Percentiles rank a stretch among this genome's conserved stretches.
Evolutionary conservation across 1,140 invertebrate species (phyloP).

Genomic region (Littorina saxatilis): DNA sequence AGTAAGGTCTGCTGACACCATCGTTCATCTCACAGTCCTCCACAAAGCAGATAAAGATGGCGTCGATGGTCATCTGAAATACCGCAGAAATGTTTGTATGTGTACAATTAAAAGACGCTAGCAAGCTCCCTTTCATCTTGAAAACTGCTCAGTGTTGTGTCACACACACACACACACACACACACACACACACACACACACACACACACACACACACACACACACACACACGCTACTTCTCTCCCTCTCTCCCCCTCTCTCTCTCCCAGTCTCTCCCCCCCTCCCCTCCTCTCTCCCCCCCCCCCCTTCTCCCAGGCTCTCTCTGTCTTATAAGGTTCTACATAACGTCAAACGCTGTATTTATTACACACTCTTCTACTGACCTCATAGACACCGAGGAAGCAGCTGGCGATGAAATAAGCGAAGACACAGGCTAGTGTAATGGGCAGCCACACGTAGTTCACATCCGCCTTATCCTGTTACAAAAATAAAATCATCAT

Average conservation of each 20-base stretch:
- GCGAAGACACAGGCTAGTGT: constrained; percentile 89
- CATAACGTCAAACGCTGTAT: no score
- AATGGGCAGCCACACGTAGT: constrained; percentile 81
- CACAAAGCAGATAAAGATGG: constrained; percentile 90
- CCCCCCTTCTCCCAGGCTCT: no score
- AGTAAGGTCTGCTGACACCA: constrained; percentile 83
- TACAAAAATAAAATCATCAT: constrained; percentile 13
- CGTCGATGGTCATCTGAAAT: constrained; percentile 94
- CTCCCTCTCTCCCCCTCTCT: no score
- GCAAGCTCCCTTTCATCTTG: no score
- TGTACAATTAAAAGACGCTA: no score
- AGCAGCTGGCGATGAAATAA: constrained; percentile 93
- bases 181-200: constrained; percentile 8
- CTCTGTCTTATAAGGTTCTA: no score
- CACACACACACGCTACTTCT: background rate
- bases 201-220: constrained; percentile 14
- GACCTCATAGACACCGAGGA: constrained; percentile 95
- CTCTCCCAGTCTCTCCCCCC: no score
- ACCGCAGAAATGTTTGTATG: no score
- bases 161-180: constrained; percentile 8
- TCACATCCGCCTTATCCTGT: constrained; percentile 53
- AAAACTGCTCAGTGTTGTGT: no score
- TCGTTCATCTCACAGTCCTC: constrained; percentile 83
- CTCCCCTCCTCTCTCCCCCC: no score
- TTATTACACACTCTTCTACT: no score